Percentiles rank a stretch among this genome's conserved stretches.
phyloP scores from a whole-genome alignment of 2,888 invertebrate species.

The Mesochorus sp. region DNA sequence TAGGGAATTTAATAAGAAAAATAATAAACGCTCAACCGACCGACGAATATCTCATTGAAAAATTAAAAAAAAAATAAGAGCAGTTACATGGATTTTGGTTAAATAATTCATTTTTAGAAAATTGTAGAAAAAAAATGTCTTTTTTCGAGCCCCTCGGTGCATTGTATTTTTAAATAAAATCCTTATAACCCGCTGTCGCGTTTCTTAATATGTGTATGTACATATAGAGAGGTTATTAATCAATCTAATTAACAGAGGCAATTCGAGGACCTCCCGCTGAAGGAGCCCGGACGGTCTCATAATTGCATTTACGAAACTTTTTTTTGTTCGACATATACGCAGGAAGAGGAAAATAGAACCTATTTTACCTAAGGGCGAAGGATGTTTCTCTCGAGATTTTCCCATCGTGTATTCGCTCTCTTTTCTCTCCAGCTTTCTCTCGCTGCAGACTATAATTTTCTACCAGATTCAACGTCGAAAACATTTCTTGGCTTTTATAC shows the following conservation, averaged over 20 bases:
- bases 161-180: conserved; percentile 20
- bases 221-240: conserved; percentile 64
- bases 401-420: conserved; percentile 13
- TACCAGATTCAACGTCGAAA: conserved; percentile 25
- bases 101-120: too few species aligned
- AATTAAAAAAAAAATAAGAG: too few species aligned
- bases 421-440: neutral
- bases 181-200: too few species aligned
- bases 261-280: conserved; percentile 57
- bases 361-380: conserved; percentile 23
- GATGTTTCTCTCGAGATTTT: neutral
- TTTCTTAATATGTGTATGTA: neutral
- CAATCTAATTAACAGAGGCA: conserved; percentile 69
- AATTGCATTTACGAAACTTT: conserved; percentile 52
- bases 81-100: too few species aligned
- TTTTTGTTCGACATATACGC: neutral
- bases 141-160: neutral
- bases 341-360: neutral
- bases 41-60: too few species aligned
- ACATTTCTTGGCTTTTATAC: too few species aligned
- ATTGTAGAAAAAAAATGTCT: too few species aligned
- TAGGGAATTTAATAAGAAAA: too few species aligned
- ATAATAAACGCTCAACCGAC: too few species aligned
- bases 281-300: conserved; percentile 31
- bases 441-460: conserved; percentile 29